Evolutionary conservation across 2,797 vertebrate species (phyloP).

Genomic region (Schizopygopsis malacanthus): DNA sequence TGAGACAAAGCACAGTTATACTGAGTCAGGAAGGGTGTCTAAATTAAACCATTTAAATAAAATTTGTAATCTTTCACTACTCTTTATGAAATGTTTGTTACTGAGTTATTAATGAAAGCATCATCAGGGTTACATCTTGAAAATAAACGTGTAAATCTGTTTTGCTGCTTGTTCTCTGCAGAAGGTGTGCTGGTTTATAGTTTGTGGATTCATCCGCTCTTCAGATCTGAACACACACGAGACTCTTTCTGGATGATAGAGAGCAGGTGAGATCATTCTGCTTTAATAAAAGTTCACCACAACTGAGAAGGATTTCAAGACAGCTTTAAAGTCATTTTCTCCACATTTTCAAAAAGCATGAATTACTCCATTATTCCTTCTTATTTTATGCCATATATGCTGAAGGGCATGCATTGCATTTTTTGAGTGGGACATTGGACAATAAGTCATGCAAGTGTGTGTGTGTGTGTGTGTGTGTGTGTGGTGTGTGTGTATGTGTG

Average conservation of each 20-base stretch:
- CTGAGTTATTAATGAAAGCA: not conserved
- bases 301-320: not conserved
- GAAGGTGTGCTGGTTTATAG: not conserved
- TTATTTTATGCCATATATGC: constrained; percentile 15
- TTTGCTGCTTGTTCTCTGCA: not conserved
- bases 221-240: constrained; percentile 22
- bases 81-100: not conserved
- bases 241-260: constrained; percentile 57
- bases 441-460: constrained; percentile 23
- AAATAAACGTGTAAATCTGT: not conserved
- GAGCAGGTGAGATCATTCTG: constrained; percentile 49
- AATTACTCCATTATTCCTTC: constrained; percentile 16
- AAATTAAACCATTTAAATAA: too few species aligned
- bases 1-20: too few species aligned
- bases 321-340: not conserved
- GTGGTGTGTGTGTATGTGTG: too few species aligned
- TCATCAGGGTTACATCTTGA: not conserved
- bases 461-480: constrained; percentile 4
- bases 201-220: constrained; percentile 14
- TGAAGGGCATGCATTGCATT: constrained; percentile 48
- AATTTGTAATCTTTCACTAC: too few species aligned
- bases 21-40: too few species aligned
- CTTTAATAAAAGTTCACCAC: not conserved
- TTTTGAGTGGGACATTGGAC: constrained; percentile 29
- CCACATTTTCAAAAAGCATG: constrained; percentile 4